Conservation (phyloP, 2,888 invertebrate species). For the Bellardia bayeri region DNA sequence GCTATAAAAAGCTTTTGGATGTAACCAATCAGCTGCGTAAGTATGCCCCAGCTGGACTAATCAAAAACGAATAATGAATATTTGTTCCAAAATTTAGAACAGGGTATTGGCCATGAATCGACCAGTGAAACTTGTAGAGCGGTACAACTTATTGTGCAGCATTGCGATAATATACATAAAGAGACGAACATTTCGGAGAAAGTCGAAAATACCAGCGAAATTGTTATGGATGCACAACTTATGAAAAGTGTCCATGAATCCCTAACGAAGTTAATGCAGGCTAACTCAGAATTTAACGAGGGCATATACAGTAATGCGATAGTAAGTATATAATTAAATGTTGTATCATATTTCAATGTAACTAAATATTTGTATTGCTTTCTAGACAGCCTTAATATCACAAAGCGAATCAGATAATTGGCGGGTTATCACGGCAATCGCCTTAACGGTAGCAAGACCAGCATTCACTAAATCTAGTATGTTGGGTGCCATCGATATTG, state of each 20-base stretch:
- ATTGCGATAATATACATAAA: conserved; percentile 78
- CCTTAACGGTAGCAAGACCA: conserved; percentile 72
- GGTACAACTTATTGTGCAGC: conserved; percentile 77
- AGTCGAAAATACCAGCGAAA: conserved; percentile 82
- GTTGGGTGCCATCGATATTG: conserved; percentile 81
- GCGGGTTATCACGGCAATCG: conserved; percentile 77
- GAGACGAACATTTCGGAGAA: conserved; percentile 78
- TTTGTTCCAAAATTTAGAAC: conserved; percentile 54
- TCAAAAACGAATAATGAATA: not conserved
- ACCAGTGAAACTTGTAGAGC: conserved; percentile 74
- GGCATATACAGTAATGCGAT: conserved; percentile 79
- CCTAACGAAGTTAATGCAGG: conserved; percentile 79
- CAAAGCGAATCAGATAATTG: conserved; percentile 78
- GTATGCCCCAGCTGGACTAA: not conserved
- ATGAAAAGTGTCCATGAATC: conserved; percentile 82
- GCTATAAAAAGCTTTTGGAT: conserved; percentile 65
- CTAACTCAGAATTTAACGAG: conserved; percentile 80
- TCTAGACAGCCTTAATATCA: conserved; percentile 74
- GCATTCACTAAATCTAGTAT: conserved; percentile 78
- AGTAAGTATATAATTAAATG: conserved; percentile 74
- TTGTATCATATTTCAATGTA: too few relatives aligned
- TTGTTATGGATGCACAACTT: conserved; percentile 83
- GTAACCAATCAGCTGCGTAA: conserved; percentile 56
- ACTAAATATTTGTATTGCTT: not conserved
- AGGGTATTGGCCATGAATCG: conserved; percentile 62